Percentiles rank a stretch among this genome's conserved stretches.
Conservation (phyloP, 2,888 invertebrate genomes). For the Lomographa bimaculata region DNA sequence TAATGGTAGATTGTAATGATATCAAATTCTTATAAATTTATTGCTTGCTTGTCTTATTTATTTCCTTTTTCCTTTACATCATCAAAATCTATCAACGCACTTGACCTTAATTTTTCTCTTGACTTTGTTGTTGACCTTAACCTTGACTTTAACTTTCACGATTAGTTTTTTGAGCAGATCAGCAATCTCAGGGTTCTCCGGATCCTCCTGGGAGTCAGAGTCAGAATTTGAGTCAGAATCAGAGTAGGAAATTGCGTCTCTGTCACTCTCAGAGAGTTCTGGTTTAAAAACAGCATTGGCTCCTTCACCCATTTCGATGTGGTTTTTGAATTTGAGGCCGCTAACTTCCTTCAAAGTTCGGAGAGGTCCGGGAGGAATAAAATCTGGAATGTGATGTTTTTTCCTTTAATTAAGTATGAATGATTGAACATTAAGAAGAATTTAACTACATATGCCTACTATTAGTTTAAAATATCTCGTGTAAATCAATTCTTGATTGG, state of each 20-base stretch:
- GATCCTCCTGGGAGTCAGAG: constrained; percentile 45
- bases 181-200: constrained; percentile 49
- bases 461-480: too few relatives aligned
- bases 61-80: too few relatives aligned
- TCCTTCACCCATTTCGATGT: constrained; percentile 45
- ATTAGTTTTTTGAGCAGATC: constrained; percentile 63
- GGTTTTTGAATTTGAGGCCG: constrained; percentile 64
- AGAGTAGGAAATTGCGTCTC: constrained; percentile 24
- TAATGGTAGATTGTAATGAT: too few relatives aligned
- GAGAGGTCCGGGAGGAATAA: constrained; percentile 64
- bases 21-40: too few relatives aligned
- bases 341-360: constrained; percentile 57
- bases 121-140: constrained; percentile 55
- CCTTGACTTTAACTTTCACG: constrained; percentile 68
- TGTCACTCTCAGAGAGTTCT: constrained; percentile 23
- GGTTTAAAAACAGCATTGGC: constrained; percentile 21
- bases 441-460: too few relatives aligned
- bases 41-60: too few relatives aligned
- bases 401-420: too few relatives aligned
- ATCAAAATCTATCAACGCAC: constrained; percentile 22
- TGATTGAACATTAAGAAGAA: too few relatives aligned
- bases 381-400: too few relatives aligned
- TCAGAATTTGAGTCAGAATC: constrained; percentile 28
- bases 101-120: constrained; percentile 40
- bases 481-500: too few relatives aligned